phyloP scores from a whole-genome alignment of 1,140 invertebrate species.

The Drosophila ercepeae region DNA sequence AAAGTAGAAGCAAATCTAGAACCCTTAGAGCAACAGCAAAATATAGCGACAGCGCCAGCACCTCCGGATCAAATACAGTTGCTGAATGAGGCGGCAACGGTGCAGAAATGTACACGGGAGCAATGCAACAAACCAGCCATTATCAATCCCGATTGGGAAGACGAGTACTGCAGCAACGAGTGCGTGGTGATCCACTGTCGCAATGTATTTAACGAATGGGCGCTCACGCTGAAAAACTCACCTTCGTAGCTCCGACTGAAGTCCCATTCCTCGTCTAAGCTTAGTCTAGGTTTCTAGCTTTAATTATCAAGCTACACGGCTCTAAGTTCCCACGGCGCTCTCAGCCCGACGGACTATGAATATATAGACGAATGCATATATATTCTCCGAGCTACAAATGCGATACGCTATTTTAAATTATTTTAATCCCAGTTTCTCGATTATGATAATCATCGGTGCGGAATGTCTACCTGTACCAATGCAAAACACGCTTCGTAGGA shows the following conservation, averaged over 20 bases:
- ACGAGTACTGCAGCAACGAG: conserved; percentile 98
- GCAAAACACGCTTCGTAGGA: conserved; percentile 15
- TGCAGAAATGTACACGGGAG: conserved; percentile 92
- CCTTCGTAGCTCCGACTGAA: conserved; percentile 39
- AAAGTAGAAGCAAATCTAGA: conserved; percentile 1
- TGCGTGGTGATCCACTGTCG: conserved; percentile 98
- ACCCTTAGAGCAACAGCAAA: conserved; percentile 63
- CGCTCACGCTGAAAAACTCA: conserved; percentile 59
- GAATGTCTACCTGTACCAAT: neutral
- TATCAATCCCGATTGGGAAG: conserved; percentile 97
- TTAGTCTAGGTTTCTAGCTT: conserved; percentile 13
- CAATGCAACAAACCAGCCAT: conserved; percentile 96
- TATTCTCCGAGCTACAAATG: neutral
- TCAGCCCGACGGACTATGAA: neutral
- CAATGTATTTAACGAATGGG: conserved; percentile 80
- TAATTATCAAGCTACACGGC: neutral
- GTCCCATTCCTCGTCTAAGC: conserved; percentile 1
- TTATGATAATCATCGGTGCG: conserved; percentile 8
- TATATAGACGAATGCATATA: neutral
- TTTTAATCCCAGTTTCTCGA: conserved; percentile 21
- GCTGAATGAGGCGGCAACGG: conserved; percentile 66
- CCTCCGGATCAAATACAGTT: conserved; percentile 68
- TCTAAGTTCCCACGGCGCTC: neutral
- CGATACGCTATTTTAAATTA: conserved; percentile 10
- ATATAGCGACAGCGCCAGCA: conserved; percentile 76